Conservation (phyloP, 2,113 vertebrate genomes). For the Myrmecophaga tridactyla region DNA sequence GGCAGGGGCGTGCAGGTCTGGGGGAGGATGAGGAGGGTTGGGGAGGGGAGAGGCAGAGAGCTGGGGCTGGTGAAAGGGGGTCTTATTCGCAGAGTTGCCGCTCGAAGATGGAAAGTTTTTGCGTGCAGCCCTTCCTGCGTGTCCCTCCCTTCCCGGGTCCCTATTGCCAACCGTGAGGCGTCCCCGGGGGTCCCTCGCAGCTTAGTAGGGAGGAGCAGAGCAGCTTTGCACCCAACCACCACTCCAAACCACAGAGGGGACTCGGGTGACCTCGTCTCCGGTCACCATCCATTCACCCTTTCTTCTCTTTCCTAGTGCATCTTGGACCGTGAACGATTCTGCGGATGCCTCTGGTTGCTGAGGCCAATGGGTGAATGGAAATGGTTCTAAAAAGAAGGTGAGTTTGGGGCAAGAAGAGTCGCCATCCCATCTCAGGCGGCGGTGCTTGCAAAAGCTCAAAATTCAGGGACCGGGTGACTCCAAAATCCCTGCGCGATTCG, state of each 20-base stretch:
- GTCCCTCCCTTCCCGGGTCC: neutral
- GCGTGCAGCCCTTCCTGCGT: neutral
- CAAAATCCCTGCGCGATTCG: neutral
- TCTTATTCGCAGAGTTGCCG: neutral
- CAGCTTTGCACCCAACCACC: neutral
- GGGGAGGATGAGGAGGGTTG: too few species aligned
- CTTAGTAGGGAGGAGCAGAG: neutral
- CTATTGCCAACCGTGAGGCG: neutral
- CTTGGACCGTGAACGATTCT: neutral
- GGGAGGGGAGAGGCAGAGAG: neutral
- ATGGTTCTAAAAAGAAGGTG: neutral
- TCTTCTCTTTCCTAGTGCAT: neutral
- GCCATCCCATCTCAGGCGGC: neutral
- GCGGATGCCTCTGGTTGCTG: neutral
- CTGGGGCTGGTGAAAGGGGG: neutral
- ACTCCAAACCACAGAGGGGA: neutral
- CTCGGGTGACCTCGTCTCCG: neutral
- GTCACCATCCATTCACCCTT: neutral
- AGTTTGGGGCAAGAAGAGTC: neutral
- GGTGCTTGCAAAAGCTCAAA: neutral
- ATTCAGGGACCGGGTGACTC: neutral
- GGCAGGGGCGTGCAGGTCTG: neutral
- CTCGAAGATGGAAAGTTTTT: slow-evolving; percentile 57
- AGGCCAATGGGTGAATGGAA: neutral
- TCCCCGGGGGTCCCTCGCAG: neutral